A percentile compares a stretch with the other conserved stretches of the same genome.
Evolutionary conservation across 2,797 vertebrate genomes (phyloP).

Genomic region (Ceryle rudis): DNA sequence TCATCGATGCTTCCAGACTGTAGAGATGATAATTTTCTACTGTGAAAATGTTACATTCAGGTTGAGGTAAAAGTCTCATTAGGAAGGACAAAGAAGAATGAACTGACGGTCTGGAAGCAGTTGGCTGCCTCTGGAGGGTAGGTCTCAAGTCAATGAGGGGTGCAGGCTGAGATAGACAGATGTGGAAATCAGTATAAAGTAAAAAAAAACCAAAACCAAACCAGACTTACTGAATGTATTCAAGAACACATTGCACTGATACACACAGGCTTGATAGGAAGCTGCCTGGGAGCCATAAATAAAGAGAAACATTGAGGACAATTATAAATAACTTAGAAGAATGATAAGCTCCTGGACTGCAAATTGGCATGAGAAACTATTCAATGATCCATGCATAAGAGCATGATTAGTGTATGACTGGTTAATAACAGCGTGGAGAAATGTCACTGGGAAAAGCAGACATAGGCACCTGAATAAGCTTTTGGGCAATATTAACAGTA

Average conservation of each 20-base stretch:
- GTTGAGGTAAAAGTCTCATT: conserved; percentile 10
- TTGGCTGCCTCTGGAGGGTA: neutral
- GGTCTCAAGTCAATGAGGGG: conserved; percentile 1
- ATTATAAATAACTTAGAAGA: conserved; percentile 61
- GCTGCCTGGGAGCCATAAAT: conserved; percentile 44
- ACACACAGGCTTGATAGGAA: neutral
- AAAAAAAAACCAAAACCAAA: neutral
- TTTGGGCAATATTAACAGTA: neutral
- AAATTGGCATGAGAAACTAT: conserved; percentile 47
- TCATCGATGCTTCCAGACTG: neutral
- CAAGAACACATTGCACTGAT: conserved; percentile 6
- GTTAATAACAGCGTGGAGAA: conserved; percentile 40
- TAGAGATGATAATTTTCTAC: neutral
- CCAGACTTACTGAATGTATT: neutral
- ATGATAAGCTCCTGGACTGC: conserved; percentile 31
- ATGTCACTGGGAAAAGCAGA: conserved; percentile 6
- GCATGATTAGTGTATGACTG: conserved; percentile 47
- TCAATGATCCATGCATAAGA: conserved; percentile 50
- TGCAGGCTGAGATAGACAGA: neutral
- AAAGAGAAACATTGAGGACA: conserved; percentile 36
- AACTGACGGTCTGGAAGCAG: conserved; percentile 3
- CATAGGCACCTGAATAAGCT: neutral
- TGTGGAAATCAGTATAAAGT: neutral
- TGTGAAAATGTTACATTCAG: neutral
- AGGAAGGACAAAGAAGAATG: neutral